Evolutionary conservation across 30 jellyfish, hydroid and myxozoan genomes (phyloP), one percentile per base, ranked within the genome.

Genomic region (Sanderia malayensis): DNA sequence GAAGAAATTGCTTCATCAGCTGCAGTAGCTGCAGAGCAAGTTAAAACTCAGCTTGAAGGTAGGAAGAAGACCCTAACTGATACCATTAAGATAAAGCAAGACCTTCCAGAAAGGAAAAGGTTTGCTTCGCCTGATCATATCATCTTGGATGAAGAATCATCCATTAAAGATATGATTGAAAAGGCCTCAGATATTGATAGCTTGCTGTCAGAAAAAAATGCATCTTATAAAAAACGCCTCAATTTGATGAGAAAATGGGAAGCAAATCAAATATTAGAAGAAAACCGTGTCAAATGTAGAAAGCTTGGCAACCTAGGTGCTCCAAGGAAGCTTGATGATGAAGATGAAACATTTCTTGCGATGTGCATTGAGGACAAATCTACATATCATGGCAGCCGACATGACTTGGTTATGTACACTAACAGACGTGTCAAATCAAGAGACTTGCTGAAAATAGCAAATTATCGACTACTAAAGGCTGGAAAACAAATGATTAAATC

Each of bases 401-500:
- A 65, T 65, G 77, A 65, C 23, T 22, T 65, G 77, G 77, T 65
- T 13, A 65, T 65, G 59, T 65, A 65, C 65, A 65, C 62, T 4
- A 65, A 65, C 24, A 31, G 77, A 30, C 65, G 77, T 6, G 77
- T 65, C 29, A 29, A 65, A 65, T 25, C 7, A 6, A 6, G 25
- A 31, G 62, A 65, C 64, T 31, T 65, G 61, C 77, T 65, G 3
- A 65, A 37, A 10, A 65, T 32, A 18, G 77, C 77, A 28, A 65
- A 65, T 31, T 30, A 65, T 30, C 27, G 64, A 31, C 61, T 65
- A 6, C 23, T 30, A 30, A 37, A 31, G 31, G 21, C 7, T 6
- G 64, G 64, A 6, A 65, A 65, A 31, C 24, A 31, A 31, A 15
- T 65, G 24, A 27, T 65, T 31, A 65, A 65, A 65, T 25, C 65